Evolutionary conservation across 2,888 invertebrate species (phyloP).

Genomic region (Malachius bipustulatus): DNA sequence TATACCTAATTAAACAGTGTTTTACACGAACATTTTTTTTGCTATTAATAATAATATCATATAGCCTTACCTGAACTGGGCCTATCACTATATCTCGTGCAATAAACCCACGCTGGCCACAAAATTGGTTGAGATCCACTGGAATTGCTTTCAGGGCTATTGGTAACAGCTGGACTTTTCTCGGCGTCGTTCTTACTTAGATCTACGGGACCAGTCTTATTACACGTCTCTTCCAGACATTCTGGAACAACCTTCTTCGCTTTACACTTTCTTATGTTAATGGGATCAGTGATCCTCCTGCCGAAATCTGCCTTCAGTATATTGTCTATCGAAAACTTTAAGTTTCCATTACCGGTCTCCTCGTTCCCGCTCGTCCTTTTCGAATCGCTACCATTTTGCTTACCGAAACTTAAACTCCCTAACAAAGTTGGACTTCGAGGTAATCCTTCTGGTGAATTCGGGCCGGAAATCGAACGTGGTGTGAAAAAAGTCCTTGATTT

Average conservation of each 20-base stretch:
- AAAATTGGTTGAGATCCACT: constrained; percentile 35
- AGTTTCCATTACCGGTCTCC: constrained; percentile 34
- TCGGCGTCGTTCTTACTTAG: constrained; percentile 29
- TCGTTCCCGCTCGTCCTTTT: constrained; percentile 22
- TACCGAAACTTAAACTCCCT: constrained; percentile 28
- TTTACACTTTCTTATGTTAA: constrained; percentile 46
- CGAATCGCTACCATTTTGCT: constrained; percentile 17
- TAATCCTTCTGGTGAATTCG: constrained; percentile 24
- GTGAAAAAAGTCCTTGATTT: constrained; percentile 26
- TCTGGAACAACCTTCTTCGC: constrained; percentile 23
- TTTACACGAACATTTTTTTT: too few relatives aligned
- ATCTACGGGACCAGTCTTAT: constrained; percentile 31
- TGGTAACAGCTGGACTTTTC: constrained; percentile 36
- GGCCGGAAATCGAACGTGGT: constrained; percentile 24
- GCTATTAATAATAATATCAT: not conserved
- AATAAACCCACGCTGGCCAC: constrained; percentile 98
- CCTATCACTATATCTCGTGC: constrained; percentile 87
- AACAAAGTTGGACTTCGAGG: constrained; percentile 23
- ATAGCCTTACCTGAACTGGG: constrained; percentile 64
- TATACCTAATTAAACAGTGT: too few relatives aligned
- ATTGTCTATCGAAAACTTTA: constrained; percentile 79
- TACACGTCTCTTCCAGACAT: constrained; percentile 12
- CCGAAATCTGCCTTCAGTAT: constrained; percentile 80
- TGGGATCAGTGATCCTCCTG: constrained; percentile 54
- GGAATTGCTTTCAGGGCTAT: constrained; percentile 35